These are phyloP conservation scores for Mythimna pallens DNA, from an alignment of 2,888 invertebrate species.

Conservation along the genomic window DNA sequence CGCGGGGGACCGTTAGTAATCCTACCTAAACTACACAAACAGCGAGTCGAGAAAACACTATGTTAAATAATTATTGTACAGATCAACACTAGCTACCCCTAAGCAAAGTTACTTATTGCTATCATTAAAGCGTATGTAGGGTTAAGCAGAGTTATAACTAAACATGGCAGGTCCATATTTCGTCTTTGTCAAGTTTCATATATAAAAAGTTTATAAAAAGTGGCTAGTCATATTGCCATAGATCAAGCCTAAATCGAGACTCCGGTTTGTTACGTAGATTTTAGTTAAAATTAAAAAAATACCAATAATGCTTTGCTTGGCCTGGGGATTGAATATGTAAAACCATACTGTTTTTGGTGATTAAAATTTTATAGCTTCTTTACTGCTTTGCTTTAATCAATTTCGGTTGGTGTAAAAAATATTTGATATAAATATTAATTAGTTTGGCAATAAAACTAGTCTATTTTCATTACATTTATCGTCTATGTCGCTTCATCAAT, in stretches of 20 bases:
- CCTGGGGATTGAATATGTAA: not conserved
- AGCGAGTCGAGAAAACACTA: conserved; percentile 19
- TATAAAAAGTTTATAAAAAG: no score
- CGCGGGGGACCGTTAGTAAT: not conserved
- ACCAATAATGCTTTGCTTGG: not conserved
- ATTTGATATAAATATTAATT: no score
- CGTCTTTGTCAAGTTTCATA: no score
- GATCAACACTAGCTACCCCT: conserved; percentile 3
- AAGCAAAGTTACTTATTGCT: conserved; percentile 11
- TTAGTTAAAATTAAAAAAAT: not conserved
- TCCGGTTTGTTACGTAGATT: no score
- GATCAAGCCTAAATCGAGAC: no score
- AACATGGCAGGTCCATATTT: no score
- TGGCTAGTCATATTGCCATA: no score
- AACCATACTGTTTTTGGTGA: not conserved
- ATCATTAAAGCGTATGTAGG: conserved; percentile 6
- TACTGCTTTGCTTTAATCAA: not conserved
- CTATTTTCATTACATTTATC: not conserved
- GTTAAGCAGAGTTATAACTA: not conserved
- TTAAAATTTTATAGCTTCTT: not conserved
- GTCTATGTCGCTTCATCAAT: not conserved
- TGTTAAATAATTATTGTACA: conserved; percentile 22
- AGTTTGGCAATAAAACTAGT: not conserved
- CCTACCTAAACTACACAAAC: not conserved
- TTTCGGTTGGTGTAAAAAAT: not conserved